These are phyloP conservation scores for Epinotia demarniana DNA, from an alignment of 2,888 invertebrate genomes.

Conservation along the genomic window DNA sequence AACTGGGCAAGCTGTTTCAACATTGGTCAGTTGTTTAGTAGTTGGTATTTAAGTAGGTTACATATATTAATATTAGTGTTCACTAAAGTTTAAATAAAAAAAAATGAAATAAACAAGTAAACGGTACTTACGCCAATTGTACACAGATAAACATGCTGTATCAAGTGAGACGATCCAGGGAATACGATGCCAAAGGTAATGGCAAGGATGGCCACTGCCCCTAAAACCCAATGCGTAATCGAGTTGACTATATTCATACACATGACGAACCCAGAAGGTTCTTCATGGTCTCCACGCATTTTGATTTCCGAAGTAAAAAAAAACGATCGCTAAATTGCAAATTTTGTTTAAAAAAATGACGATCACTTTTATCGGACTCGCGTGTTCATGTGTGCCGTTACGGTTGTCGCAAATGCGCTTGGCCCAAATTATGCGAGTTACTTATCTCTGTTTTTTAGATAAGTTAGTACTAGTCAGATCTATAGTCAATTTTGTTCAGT, in stretches of 20 bases:
- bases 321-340: background rate
- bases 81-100: background rate
- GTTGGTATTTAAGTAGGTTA: too few species aligned
- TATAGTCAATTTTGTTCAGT: background rate
- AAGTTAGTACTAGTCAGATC: background rate
- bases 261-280: slow-evolving; percentile 46
- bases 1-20: too few species aligned
- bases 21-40: too few species aligned
- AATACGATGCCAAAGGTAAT: slow-evolving; percentile 49
- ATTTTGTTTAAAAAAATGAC: background rate
- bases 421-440: background rate
- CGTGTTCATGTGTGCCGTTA: background rate
- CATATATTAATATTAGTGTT: too few species aligned
- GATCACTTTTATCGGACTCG: background rate
- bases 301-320: slow-evolving; percentile 1
- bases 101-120: slow-evolving; percentile 14
- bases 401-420: background rate
- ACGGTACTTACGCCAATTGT: slow-evolving; percentile 65
- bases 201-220: slow-evolving; percentile 56
- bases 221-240: slow-evolving; percentile 58
- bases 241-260: slow-evolving; percentile 55
- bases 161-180: slow-evolving; percentile 16
- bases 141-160: slow-evolving; percentile 64
- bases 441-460: slow-evolving; percentile 9
- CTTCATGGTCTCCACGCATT: slow-evolving; percentile 19